A percentile compares a stretch with the other conserved stretches of the same genome.
Evolutionary conservation across 2,113 vertebrate genomes (phyloP).

Genomic region (Rhodinocichla rosea): DNA sequence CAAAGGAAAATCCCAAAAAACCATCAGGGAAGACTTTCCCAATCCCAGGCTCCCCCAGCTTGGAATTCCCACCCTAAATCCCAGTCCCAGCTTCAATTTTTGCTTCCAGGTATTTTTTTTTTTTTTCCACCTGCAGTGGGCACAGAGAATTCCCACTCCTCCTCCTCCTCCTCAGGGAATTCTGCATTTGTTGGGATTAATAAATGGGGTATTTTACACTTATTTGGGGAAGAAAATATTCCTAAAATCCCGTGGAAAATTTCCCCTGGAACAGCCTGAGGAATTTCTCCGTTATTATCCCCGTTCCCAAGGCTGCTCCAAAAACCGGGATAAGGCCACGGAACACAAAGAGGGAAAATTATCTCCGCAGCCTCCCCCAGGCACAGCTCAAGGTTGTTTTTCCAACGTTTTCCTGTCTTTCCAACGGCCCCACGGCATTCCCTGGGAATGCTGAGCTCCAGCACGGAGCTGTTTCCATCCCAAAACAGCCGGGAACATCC

Average conservation of each 20-base stretch:
- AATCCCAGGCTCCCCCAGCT: background rate
- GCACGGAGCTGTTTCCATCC: background rate
- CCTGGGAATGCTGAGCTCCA: background rate
- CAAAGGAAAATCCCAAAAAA: background rate
- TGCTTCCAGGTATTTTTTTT: no score
- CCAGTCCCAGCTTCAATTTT: background rate
- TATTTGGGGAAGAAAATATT: background rate
- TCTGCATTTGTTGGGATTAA: accelerated
- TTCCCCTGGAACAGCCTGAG: background rate
- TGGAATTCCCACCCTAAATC: background rate
- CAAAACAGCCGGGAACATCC: background rate
- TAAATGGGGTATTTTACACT: background rate
- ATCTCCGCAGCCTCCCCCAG: background rate
- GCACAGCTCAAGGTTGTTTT: background rate
- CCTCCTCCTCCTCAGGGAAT: background rate
- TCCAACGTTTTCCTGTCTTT: background rate
- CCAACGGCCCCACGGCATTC: accelerated
- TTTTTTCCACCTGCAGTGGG: no score
- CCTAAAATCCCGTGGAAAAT: background rate
- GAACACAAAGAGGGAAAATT: background rate
- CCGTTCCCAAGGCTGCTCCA: background rate
- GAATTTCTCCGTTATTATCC: background rate
- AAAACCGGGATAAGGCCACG: accelerated
- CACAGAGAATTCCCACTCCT: background rate
- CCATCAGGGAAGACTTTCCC: background rate